Evolutionary conservation across 2,797 vertebrate species (phyloP), one percentile per base, ranked within the genome.

Genomic region (Hoplostethus atlanticus): DNA sequence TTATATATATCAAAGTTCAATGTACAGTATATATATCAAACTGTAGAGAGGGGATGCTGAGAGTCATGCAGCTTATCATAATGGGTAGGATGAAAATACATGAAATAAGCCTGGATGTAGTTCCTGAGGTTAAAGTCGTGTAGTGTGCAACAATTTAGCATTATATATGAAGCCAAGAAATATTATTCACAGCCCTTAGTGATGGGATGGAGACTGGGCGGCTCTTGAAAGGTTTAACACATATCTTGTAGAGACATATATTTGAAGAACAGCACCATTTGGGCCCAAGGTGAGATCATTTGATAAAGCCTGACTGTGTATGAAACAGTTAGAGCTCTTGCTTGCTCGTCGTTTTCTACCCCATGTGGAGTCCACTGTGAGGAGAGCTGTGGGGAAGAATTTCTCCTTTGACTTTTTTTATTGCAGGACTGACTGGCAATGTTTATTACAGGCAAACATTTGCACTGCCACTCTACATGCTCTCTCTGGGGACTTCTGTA

Each of bases 241-340:
- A 59, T 31, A 6, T 68, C 79, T 58, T 76, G 59, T 38, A 0
- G 46, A 75, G 36, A 67, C 46, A n/a, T 59, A 64, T 67, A 79
- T 80, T 84, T 81, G 87, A 88, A 78, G 77, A 87, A 71, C n/a
- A 56, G 8, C 40, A 31, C 60, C 61, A 56, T 44, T 56, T 58
- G 54, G 59, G 73, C 71, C 71, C 1, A 47, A 79, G 70, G 69
- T 57, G 38, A 44, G 58, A 75, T 25, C 44, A 36, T 51, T 71
- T 64, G 70, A 77, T 83, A 81, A 83, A 85, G 34, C 56, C 73
- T 59, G 50, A 48, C 53, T 61, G 40, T 15, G 61, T 71, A 42
- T 13, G 60, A 71, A 79, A 79, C 76, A 82, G 73, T 88, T 77
- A 77, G 21, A 54, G 53, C 65, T 52, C 57, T 21, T 73, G 64